Conservation (phyloP, 1,140 invertebrate genomes). For the Amyelois transitella region DNA sequence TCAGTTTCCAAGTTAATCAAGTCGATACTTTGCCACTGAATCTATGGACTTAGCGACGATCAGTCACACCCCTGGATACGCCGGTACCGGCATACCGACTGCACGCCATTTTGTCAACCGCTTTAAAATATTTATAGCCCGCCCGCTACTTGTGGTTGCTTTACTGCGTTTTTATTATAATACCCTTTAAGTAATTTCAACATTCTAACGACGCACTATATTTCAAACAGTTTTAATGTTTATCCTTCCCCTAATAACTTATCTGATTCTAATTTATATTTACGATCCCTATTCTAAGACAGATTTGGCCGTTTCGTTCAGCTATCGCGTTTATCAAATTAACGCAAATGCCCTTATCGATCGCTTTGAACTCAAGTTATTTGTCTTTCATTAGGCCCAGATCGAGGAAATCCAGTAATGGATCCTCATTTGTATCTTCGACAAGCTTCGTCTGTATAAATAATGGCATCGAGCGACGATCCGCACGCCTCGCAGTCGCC, state of each 20-base stretch:
- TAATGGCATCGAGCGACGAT: constrained; percentile 33
- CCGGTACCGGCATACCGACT: constrained; percentile 10
- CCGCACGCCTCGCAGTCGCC: constrained; percentile 26
- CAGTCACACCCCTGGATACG: constrained; percentile 14
- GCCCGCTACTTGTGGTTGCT: constrained; percentile 16
- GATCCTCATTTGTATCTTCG: constrained; percentile 47
- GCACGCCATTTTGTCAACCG: constrained; percentile 27
- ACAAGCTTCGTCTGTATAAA: constrained; percentile 43
- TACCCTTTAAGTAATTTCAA: constrained; percentile 35
- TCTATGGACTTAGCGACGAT: constrained; percentile 5
- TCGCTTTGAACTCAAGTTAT: constrained; percentile 46
- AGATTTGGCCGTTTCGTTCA: constrained; percentile 8
- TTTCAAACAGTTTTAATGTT: constrained; percentile 38
- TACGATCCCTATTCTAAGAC: neutral
- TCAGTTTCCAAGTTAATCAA: neutral
- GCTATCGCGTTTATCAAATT: constrained; percentile 33
- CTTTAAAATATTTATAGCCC: constrained; percentile 28
- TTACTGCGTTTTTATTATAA: constrained; percentile 49
- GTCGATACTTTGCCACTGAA: neutral
- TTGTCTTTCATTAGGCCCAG: constrained; percentile 51
- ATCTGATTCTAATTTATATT: neutral
- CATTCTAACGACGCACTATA: constrained; percentile 38
- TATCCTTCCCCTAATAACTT: neutral
- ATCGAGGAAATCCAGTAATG: constrained; percentile 51
- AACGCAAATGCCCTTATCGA: constrained; percentile 42